Percentiles rank a stretch among this genome's conserved stretches.
These are phyloP conservation scores for Neogobius melanostomus DNA, from an alignment of 2,113 vertebrate genomes.

Conservation along the genomic window DNA sequence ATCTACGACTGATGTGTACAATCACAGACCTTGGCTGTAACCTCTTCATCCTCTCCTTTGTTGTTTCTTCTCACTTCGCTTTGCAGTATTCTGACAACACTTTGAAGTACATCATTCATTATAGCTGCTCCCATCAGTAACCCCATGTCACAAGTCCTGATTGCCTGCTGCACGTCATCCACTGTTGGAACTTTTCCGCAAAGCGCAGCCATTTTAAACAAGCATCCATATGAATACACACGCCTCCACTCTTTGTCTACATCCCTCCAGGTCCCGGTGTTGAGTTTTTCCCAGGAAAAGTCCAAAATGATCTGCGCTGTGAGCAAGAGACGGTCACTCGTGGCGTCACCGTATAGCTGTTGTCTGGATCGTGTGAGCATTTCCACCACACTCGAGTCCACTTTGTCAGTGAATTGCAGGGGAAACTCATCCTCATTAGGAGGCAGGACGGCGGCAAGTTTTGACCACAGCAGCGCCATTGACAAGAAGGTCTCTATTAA, in stretches of 20 bases:
- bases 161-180: slow-evolving; percentile 61
- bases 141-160: slow-evolving; percentile 88
- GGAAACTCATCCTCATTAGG: slow-evolving; percentile 63
- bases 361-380: slow-evolving; percentile 67
- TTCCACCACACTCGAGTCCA: slow-evolving; percentile 67
- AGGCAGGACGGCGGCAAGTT: slow-evolving; percentile 73
- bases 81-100: slow-evolving; percentile 77
- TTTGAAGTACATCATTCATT: slow-evolving; percentile 79
- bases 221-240: slow-evolving; percentile 84
- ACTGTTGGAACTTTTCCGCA: slow-evolving; percentile 58
- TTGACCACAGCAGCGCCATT: slow-evolving; percentile 70
- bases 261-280: slow-evolving; percentile 81
- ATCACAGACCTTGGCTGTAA: slow-evolving; percentile 65
- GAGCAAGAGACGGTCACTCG: slow-evolving; percentile 37
- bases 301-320: slow-evolving; percentile 79
- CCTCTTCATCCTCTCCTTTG: slow-evolving; percentile 14
- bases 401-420: slow-evolving; percentile 68
- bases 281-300: slow-evolving; percentile 89
- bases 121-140: slow-evolving; percentile 88
- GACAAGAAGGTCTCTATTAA: slow-evolving; percentile 8
- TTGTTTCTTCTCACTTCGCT: slow-evolving; percentile 39
- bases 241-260: slow-evolving; percentile 87
- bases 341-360: slow-evolving; percentile 67
- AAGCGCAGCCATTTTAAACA: slow-evolving; percentile 81
- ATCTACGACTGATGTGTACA: background rate